Conservation (phyloP, 1,140 invertebrate genomes). For the Anoplolepis gracilipes region DNA sequence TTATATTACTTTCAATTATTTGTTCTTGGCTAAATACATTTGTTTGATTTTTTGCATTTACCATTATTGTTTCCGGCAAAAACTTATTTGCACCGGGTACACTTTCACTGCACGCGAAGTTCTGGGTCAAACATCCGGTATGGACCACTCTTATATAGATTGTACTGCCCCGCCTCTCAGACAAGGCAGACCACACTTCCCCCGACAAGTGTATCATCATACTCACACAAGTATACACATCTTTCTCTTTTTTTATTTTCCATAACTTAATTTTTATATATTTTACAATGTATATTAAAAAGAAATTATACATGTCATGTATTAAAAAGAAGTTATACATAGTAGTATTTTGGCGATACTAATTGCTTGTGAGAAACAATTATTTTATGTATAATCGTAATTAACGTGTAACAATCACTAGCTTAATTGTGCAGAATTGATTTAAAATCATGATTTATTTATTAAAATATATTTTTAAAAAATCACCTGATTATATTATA, state of each 20-base stretch:
- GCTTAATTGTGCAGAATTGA: too few relatives aligned
- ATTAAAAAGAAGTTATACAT: background rate
- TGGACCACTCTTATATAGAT: slow-evolving; percentile 83
- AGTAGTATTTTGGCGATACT: too few relatives aligned
- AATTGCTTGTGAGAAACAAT: too few relatives aligned
- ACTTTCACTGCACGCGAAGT: slow-evolving; percentile 82
- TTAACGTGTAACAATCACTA: too few relatives aligned
- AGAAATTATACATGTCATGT: too few relatives aligned
- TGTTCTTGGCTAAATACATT: slow-evolving; percentile 2
- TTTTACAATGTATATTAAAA: background rate
- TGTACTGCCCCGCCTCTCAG: slow-evolving; percentile 40
- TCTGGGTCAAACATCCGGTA: slow-evolving; percentile 82
- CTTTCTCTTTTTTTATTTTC: slow-evolving; percentile 47
- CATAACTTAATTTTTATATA: slow-evolving; percentile 40
- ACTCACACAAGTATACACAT: slow-evolving; percentile 71
- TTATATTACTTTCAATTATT: too few relatives aligned
- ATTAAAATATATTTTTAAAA: too few relatives aligned
- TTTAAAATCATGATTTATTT: too few relatives aligned
- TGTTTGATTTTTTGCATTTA: slow-evolving; percentile 51
- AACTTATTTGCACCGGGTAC: slow-evolving; percentile 67
- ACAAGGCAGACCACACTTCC: slow-evolving; percentile 70
- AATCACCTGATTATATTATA: too few relatives aligned
- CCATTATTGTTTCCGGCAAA: slow-evolving; percentile 65
- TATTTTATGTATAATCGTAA: too few relatives aligned
- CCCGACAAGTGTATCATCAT: slow-evolving; percentile 73